A percentile compares a stretch with the other conserved stretches of the same genome.
Evolutionary conservation across 2,888 invertebrate species (phyloP).

Genomic region (Drosophila maculinotata): DNA sequence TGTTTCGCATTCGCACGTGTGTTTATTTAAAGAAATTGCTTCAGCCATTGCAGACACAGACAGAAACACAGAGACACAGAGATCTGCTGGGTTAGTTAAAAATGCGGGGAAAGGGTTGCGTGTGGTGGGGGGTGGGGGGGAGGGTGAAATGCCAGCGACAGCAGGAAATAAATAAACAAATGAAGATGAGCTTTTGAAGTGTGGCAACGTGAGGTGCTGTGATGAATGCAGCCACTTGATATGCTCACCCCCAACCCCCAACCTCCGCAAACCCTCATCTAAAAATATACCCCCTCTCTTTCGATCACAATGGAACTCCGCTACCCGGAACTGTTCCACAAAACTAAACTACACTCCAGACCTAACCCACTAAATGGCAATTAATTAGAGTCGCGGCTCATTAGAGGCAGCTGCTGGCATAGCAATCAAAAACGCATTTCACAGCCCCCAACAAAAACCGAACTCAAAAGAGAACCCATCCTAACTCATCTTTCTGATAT

Average conservation of each 20-base stretch:
- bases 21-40: conserved; percentile 84
- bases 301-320: conserved; percentile 11
- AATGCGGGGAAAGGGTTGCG: not conserved
- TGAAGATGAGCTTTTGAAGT: conserved; percentile 79
- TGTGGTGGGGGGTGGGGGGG: not conserved
- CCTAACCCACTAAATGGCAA: conserved; percentile 66
- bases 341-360: conserved; percentile 33
- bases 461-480: not conserved
- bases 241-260: not conserved
- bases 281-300: conserved; percentile 22
- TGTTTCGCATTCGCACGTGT: conserved; percentile 73
- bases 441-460: conserved; percentile 5
- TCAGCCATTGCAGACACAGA: conserved; percentile 55
- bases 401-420: conserved; percentile 52
- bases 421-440: conserved; percentile 67
- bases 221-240: conserved; percentile 49
- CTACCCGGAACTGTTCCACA: conserved; percentile 56
- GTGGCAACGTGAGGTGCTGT: conserved; percentile 61
- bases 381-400: conserved; percentile 69
- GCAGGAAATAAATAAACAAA: conserved; percentile 82
- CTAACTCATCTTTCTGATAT: conserved; percentile 29
- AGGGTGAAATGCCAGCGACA: conserved; percentile 30
- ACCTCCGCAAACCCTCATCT: not conserved
- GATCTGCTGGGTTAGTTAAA: not conserved
- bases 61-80: conserved; percentile 5